A percentile compares a stretch with the other conserved stretches of the same genome.
These are phyloP conservation scores for Nipponacmea schrenckii DNA, from an alignment of 2,888 invertebrate species.

Conservation along the genomic window DNA sequence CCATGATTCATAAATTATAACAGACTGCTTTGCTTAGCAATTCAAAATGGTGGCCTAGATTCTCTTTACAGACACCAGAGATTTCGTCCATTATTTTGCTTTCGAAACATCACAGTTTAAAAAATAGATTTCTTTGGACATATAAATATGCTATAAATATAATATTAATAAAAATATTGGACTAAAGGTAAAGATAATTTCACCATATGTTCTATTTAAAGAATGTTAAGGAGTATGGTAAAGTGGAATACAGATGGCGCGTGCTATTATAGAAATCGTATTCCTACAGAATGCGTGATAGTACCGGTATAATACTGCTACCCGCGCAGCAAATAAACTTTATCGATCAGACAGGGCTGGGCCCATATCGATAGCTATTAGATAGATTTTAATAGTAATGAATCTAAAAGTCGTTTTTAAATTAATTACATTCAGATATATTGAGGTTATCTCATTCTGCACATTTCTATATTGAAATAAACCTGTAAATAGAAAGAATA, in stretches of 20 bases:
- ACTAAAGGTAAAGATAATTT: neutral
- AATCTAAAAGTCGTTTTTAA: no score
- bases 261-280: neutral
- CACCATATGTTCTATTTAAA: slow-evolving; percentile 6
- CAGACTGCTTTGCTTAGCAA: slow-evolving; percentile 15
- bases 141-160: no score
- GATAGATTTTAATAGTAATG: neutral
- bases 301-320: neutral
- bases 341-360: slow-evolving; percentile 5
- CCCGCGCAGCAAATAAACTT: neutral
- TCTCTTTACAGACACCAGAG: neutral
- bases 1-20: slow-evolving; percentile 25
- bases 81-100: neutral
- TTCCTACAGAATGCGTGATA: neutral
- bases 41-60: slow-evolving; percentile 24
- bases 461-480: no score
- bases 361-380: slow-evolving; percentile 4
- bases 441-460: no score
- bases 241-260: neutral
- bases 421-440: no score
- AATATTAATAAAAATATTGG: no score
- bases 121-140: no score
- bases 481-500: no score
- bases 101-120: no score
- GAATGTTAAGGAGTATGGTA: neutral